These are phyloP conservation scores for Pangasius mekongensis DNA, from an alignment of 2,797 vertebrate genomes.

Conservation along the genomic window DNA sequence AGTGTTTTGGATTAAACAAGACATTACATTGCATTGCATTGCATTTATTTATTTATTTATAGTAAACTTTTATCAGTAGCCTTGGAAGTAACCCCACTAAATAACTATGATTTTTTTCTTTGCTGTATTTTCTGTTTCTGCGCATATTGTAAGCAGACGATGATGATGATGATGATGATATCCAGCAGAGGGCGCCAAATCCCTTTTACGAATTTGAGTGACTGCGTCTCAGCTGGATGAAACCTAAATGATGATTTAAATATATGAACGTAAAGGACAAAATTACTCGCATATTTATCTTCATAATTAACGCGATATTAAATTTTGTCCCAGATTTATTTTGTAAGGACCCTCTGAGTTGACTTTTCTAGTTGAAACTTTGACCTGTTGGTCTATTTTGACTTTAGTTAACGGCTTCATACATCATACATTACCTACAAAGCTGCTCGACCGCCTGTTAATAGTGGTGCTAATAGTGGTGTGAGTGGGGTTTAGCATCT, in stretches of 20 bases:
- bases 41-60: not conserved
- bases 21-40: not conserved
- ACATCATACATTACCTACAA: not conserved
- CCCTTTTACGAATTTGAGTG: not conserved
- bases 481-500: not conserved
- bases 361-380: not conserved
- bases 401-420: not conserved
- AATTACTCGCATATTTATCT: not conserved
- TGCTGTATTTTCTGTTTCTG: not conserved
- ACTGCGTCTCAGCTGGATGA: not conserved
- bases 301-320: not conserved
- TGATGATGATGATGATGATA: not conserved
- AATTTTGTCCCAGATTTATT: not conserved
- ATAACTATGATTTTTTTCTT: not conserved
- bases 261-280: not conserved
- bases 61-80: not conserved
- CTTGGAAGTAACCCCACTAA: not conserved
- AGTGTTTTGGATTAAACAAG: not conserved
- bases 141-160: not conserved
- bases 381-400: not conserved
- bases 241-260: not conserved
- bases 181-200: conserved; percentile 6
- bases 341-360: not conserved
- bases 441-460: not conserved
- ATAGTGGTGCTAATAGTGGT: not conserved